Evolutionary conservation across 1,140 invertebrate species (phyloP), one percentile per base, ranked within the genome.

Genomic region (Penaeus chinensis): DNA sequence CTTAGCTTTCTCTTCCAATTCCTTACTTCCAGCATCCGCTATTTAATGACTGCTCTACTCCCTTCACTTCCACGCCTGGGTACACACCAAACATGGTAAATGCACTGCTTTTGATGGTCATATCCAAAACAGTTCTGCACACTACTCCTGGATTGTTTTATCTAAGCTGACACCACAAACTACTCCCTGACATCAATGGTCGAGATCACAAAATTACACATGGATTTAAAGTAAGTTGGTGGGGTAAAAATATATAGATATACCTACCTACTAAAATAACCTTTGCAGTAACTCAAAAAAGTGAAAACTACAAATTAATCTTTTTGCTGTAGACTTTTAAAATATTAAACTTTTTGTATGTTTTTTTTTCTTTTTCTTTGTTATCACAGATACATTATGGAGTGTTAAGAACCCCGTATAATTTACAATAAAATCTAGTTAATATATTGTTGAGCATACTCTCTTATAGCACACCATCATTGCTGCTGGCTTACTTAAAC

Each of bases 321-420:
- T 80, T 84, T 88, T 84, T 88, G 76, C 65, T 84, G 74, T 81
- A 83, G 22, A 69, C 74, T 84, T 84, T 88, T 80, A 61, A 61
- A 79, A 84, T 78, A 84, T 88, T 88, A 84, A 88, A 84, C 71
- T 84, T 84, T 88, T 88, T 88, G 62, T 84, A 71, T 54, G 74
- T 66, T 79, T 88, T 79, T 79, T 87, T 82, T 63, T 54, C 62
- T 66, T 79, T 88, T 79, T 79, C 80, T 87, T 82, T 63, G 32
- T 88, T 88, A 88, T 88, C 87, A 88, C 87, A 88, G 87, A 88
- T 88, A 84, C 77, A 88, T 84, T 79, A 88, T 88, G 87, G 87
- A 88, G 87, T 84, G 76, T 84, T 54, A 47, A 69, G 76, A 84
- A 88, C 87, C 74, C 87, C 87, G 78, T 84, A 82, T 82, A 82